phyloP scores from a whole-genome alignment of 2,113 vertebrate species.

The Leptocoma aspasia region DNA sequence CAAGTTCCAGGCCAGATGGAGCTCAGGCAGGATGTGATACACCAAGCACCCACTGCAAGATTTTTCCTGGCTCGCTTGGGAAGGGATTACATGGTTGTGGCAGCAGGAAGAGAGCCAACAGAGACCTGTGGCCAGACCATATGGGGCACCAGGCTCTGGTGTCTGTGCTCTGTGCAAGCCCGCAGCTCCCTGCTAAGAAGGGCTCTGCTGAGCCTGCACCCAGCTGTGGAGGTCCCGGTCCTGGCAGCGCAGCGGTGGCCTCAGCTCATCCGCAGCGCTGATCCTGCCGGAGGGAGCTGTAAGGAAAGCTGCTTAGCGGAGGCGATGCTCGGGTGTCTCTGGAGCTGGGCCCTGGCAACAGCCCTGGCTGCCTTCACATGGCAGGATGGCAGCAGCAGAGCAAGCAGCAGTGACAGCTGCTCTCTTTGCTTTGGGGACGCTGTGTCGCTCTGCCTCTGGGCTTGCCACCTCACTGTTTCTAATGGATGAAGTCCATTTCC shows the following conservation, averaged over 20 bases:
- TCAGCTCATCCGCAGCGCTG: not conserved
- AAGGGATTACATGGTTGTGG: not conserved
- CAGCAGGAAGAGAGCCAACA: not conserved
- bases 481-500: not conserved
- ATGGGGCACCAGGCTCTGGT: not conserved
- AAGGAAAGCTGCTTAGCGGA: not conserved
- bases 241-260: fast-evolving
- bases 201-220: not conserved
- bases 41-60: not conserved
- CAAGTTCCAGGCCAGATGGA: not conserved
- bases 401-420: not conserved
- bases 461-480: not conserved
- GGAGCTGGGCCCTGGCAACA: not conserved
- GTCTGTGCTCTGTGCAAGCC: not conserved
- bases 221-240: fast-evolving
- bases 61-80: not conserved
- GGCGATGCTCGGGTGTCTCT: fast-evolving
- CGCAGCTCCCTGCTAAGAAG: not conserved
- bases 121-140: fast-evolving
- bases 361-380: fast-evolving
- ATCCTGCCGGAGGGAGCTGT: not conserved
- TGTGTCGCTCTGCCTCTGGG: not conserved
- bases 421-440: not conserved
- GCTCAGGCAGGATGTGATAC: not conserved
- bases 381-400: not conserved